These are phyloP conservation scores for Microplitis deprimator DNA, from an alignment of 2,888 invertebrate genomes.

Conservation along the genomic window DNA sequence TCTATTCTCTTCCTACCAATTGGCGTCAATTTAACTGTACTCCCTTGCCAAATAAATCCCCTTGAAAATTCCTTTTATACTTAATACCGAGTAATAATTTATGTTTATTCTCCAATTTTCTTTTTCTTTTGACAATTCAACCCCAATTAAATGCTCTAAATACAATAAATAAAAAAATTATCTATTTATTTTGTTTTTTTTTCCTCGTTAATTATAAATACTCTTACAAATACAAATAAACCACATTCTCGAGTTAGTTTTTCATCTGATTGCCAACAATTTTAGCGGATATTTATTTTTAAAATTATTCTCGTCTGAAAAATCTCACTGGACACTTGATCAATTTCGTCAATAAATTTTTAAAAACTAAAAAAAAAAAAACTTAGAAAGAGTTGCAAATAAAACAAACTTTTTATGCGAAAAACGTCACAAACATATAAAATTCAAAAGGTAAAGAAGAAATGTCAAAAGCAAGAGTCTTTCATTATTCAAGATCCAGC, in stretches of 20 bases:
- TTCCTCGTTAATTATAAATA: background rate
- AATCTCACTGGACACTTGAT: background rate
- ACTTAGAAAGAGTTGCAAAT: background rate
- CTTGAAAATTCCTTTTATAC: background rate
- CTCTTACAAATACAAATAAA: background rate
- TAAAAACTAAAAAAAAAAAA: background rate
- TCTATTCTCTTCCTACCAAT: background rate
- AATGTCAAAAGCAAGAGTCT: conserved; percentile 19
- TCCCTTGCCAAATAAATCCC: background rate
- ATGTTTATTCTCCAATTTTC: background rate
- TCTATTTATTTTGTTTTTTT: background rate
- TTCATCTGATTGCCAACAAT: background rate
- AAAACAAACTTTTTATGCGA: background rate
- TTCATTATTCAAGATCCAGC: conserved; percentile 1
- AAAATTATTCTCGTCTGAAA: background rate
- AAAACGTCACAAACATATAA: conserved; percentile 1
- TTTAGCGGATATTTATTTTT: background rate
- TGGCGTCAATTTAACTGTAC: background rate
- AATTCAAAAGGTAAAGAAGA: conserved; percentile 31
- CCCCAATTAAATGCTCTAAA: background rate
- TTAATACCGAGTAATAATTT: background rate
- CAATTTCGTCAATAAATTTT: background rate
- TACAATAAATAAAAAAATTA: background rate
- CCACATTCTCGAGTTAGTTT: background rate
- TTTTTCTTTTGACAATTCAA: background rate